A percentile compares a stretch with the other conserved stretches of the same genome.
phyloP scores from a whole-genome alignment of 1,140 invertebrate species.

The Trichonephila clavata region DNA sequence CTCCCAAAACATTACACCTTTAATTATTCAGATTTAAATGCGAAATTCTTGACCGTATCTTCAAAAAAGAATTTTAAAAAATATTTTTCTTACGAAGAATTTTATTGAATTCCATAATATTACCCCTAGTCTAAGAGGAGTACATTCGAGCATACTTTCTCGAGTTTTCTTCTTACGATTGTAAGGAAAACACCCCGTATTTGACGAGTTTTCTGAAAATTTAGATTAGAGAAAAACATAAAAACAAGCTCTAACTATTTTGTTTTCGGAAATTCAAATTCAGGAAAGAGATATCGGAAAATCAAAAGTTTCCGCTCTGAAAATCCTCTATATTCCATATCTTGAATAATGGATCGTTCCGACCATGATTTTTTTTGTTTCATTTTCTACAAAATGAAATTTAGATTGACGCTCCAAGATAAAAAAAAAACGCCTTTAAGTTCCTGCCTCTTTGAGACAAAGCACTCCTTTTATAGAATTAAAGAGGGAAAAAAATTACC shows the following conservation, averaged over 20 bases:
- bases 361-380: conserved; percentile 21
- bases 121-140: no score
- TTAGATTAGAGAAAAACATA: conserved; percentile 4
- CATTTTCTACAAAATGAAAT: conserved; percentile 49
- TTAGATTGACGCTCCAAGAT: conserved; percentile 21
- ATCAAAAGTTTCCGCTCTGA: conserved; percentile 31
- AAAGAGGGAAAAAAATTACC: conserved; percentile 54
- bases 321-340: conserved; percentile 53
- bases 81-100: no score
- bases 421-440: neutral
- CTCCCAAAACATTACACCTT: no score
- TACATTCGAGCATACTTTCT: no score
- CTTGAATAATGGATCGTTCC: conserved; percentile 66
- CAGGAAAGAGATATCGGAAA: conserved; percentile 38
- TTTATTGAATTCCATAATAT: no score
- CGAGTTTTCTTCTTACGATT: no score
- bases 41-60: no score
- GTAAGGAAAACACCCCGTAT: no score
- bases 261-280: conserved; percentile 22
- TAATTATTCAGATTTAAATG: no score
- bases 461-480: neutral
- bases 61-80: no score
- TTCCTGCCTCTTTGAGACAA: conserved; percentile 35
- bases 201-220: neutral
- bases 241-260: neutral